These are phyloP conservation scores for Omphaloscelis lunosa DNA, from an alignment of 2,888 invertebrate genomes.

Conservation along the genomic window DNA sequence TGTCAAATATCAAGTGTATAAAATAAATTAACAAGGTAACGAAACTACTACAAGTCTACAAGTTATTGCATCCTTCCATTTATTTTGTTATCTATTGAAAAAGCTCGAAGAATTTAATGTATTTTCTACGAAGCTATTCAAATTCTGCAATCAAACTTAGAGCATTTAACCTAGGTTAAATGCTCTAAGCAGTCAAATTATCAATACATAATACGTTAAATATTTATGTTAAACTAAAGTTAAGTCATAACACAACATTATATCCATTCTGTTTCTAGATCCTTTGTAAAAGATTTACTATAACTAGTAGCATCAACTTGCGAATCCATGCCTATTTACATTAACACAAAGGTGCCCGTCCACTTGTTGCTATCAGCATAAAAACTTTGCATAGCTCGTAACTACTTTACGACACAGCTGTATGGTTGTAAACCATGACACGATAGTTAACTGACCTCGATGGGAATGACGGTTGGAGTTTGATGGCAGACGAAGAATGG, in stretches of 20 bases:
- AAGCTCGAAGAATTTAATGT: too few species aligned
- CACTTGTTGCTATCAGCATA: conserved; percentile 33
- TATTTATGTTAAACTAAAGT: too few species aligned
- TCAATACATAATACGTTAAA: too few species aligned
- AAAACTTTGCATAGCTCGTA: conserved; percentile 27
- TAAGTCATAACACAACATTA: not conserved
- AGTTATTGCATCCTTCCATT: too few species aligned
- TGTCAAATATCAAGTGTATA: conserved; percentile 8
- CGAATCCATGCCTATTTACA: not conserved
- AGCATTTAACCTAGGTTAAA: too few species aligned
- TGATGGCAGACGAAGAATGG: not conserved
- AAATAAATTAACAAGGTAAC: not conserved
- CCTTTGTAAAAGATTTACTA: conserved; percentile 7
- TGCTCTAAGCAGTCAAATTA: too few species aligned
- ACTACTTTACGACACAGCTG: conserved; percentile 29
- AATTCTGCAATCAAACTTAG: too few species aligned
- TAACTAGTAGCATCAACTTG: conserved; percentile 9
- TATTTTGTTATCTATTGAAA: too few species aligned
- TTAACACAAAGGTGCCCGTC: conserved; percentile 16
- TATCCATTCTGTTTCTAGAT: not conserved
- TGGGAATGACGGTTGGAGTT: too few species aligned
- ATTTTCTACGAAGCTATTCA: too few species aligned
- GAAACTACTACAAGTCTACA: too few species aligned
- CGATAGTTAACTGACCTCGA: conserved; percentile 8
- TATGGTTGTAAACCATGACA: conserved; percentile 1